Evolutionary conservation across 2,888 invertebrate species (phyloP).

Genomic region (Rotaria macrura): DNA sequence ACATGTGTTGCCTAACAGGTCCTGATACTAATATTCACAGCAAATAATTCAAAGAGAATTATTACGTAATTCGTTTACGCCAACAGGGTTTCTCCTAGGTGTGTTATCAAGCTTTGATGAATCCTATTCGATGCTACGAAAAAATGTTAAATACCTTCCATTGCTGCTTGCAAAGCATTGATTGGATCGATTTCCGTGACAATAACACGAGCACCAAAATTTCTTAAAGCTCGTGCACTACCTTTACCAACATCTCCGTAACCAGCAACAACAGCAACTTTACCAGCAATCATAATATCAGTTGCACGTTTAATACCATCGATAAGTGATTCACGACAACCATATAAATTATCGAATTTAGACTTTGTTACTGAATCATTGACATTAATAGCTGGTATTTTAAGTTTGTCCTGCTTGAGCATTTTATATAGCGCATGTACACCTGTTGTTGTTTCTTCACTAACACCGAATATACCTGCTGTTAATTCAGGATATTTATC

Average conservation of each 20-base stretch:
- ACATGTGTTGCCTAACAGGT: too few species aligned
- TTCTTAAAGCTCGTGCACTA: slow-evolving; percentile 82
- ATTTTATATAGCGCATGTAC: slow-evolving; percentile 94
- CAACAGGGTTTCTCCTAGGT: too few species aligned
- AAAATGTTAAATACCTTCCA: slow-evolving; percentile 62
- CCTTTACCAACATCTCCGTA: slow-evolving; percentile 99
- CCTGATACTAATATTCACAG: too few species aligned
- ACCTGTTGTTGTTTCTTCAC: slow-evolving; percentile 97
- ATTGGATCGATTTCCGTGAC: slow-evolving; percentile 98
- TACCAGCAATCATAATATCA: slow-evolving; percentile 96
- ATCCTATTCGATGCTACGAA: too few species aligned
- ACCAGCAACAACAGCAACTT: slow-evolving; percentile 92
- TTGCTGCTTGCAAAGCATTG: slow-evolving; percentile 83
- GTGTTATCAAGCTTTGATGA: too few species aligned
- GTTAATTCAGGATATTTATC: slow-evolving; percentile 66
- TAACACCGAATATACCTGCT: slow-evolving; percentile 66
- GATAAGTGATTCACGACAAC: slow-evolving; percentile 89
- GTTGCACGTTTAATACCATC: slow-evolving; percentile 98
- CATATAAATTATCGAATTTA: slow-evolving; percentile 97
- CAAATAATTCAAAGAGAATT: too few species aligned
- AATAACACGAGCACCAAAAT: slow-evolving; percentile 87
- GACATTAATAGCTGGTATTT: slow-evolving; percentile 91
- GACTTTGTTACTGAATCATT: slow-evolving; percentile 98
- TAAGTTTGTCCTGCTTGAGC: slow-evolving; percentile 72
- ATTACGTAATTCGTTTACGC: too few species aligned